Conservation (phyloP, 2,797 vertebrate genomes). For the Parambassis ranga region DNA sequence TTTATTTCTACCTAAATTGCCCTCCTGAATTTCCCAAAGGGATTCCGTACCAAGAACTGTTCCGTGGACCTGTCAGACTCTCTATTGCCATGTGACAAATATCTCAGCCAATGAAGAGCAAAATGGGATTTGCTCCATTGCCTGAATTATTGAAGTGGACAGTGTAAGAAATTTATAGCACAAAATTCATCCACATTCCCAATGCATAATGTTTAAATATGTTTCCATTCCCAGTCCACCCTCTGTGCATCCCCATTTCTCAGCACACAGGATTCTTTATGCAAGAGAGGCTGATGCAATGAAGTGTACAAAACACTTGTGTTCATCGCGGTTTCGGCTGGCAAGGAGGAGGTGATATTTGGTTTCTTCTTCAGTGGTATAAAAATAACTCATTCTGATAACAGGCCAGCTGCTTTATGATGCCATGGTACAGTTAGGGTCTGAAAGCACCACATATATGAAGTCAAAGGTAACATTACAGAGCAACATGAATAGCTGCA, state of each 20-base stretch:
- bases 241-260: constrained; percentile 11
- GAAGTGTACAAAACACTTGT: constrained; percentile 16
- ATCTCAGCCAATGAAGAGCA: constrained; percentile 52
- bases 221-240: constrained; percentile 27
- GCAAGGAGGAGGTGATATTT: constrained; percentile 23
- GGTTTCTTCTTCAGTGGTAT: constrained; percentile 5
- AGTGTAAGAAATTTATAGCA: constrained; percentile 58
- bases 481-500: too few species aligned
- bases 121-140: constrained; percentile 64
- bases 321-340: not conserved
- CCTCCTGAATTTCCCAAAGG: constrained; percentile 6
- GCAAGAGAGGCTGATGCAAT: constrained; percentile 25
- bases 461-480: too few species aligned
- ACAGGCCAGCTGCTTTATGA: too few species aligned
- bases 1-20: not conserved
- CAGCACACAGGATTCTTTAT: constrained; percentile 9
- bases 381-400: too few species aligned
- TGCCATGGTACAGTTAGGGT: too few species aligned
- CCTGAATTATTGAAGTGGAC: constrained; percentile 76
- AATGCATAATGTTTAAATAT: constrained; percentile 52
- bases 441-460: too few species aligned
- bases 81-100: constrained; percentile 70
- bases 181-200: constrained; percentile 54
- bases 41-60: constrained; percentile 14
- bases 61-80: constrained; percentile 55